Conservation (phyloP, 2,113 vertebrate genomes). For the Balaeniceps rex region DNA sequence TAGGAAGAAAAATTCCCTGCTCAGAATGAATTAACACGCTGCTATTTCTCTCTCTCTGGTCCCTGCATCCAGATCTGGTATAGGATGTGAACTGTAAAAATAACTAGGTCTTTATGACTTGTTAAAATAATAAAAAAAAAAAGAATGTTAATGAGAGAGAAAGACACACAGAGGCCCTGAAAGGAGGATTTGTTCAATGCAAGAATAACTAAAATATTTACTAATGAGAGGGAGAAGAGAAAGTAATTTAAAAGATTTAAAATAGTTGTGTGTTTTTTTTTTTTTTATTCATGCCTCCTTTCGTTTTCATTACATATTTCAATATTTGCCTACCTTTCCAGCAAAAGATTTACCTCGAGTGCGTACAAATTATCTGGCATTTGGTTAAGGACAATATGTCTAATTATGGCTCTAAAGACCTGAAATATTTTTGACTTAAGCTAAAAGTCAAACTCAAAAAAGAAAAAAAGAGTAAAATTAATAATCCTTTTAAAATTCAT, state of each 20-base stretch:
- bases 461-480: conserved; percentile 23
- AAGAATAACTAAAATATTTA: conserved; percentile 64
- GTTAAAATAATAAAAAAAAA: background rate
- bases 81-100: background rate
- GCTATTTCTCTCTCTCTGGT: background rate
- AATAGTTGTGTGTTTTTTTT: conserved; percentile 5
- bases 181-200: conserved; percentile 20
- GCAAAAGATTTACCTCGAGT: conserved; percentile 69
- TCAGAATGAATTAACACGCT: background rate
- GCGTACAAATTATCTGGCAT: conserved; percentile 72
- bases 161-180: background rate
- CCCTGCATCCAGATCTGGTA: background rate
- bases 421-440: conserved; percentile 70
- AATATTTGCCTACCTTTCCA: conserved; percentile 75
- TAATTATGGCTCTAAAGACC: conserved; percentile 74
- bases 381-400: conserved; percentile 71
- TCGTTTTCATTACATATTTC: conserved; percentile 70
- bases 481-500: conserved; percentile 71
- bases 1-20: background rate
- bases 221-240: conserved; percentile 58
- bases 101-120: background rate
- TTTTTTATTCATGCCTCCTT: conserved; percentile 43
- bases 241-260: conserved; percentile 73
- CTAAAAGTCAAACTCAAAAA: conserved; percentile 61
- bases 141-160: conserved; percentile 44